phyloP scores from a whole-genome alignment of 2,797 vertebrate genomes.

The Poeciliopsis gracilis region DNA sequence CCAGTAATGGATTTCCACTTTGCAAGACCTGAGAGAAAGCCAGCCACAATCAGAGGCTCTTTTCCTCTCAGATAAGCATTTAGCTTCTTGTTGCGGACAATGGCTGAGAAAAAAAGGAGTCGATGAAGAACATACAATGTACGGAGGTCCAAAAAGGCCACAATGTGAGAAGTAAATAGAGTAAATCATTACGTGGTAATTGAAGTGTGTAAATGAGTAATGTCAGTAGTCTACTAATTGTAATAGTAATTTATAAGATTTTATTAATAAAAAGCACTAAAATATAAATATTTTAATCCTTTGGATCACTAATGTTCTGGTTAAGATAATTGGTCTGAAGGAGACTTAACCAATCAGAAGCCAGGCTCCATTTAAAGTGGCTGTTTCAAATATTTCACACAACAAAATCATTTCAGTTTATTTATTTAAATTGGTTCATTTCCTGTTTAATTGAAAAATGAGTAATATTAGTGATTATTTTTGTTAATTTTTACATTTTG shows the following conservation, averaged over 20 bases:
- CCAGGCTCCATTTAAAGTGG: neutral
- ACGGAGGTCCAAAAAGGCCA: constrained; percentile 26
- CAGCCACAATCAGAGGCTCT: constrained; percentile 43
- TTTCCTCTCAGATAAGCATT: constrained; percentile 52
- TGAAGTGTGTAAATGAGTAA: neutral
- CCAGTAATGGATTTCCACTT: constrained; percentile 45
- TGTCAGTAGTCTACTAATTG: neutral
- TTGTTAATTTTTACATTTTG: neutral
- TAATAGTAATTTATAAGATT: neutral
- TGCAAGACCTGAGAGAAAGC: constrained; percentile 47
- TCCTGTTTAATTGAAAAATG: neutral
- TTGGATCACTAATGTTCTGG: neutral
- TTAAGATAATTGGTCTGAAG: neutral
- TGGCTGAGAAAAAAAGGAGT: constrained; percentile 23
- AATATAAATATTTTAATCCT: neutral
- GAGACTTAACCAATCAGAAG: neutral
- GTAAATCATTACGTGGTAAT: neutral
- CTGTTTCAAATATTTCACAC: neutral
- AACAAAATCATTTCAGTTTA: neutral
- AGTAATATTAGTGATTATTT: neutral
- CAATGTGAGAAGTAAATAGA: neutral
- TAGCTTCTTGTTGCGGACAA: constrained; percentile 31
- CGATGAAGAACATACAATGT: constrained; percentile 7
- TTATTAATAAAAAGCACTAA: neutral
- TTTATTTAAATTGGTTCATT: neutral